Percentiles rank a stretch among this genome's conserved stretches.
These are phyloP conservation scores for Charanyca ferruginea DNA, from an alignment of 2,888 invertebrate species.

Conservation along the genomic window DNA sequence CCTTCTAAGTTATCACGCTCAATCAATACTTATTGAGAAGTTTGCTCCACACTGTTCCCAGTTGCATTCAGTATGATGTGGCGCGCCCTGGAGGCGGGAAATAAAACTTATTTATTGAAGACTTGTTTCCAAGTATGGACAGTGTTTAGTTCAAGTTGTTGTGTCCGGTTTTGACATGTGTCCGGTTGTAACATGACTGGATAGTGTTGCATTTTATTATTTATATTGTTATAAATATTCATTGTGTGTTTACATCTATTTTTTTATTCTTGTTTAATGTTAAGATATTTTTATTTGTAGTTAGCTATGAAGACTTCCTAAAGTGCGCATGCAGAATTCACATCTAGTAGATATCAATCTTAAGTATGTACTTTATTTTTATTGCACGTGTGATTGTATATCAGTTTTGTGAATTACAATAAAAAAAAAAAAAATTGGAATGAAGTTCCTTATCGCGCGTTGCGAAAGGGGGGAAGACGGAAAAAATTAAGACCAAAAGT, in stretches of 20 bases:
- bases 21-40: constrained; percentile 75
- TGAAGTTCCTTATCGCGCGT: too few species aligned
- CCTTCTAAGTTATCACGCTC: constrained; percentile 65
- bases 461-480: too few species aligned
- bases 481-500: too few species aligned
- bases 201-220: constrained; percentile 22
- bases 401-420: too few species aligned
- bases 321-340: too few species aligned
- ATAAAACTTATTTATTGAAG: constrained; percentile 62
- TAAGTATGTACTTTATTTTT: too few species aligned
- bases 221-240: not conserved
- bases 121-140: constrained; percentile 29
- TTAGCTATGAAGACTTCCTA: too few species aligned
- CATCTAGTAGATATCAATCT: too few species aligned
- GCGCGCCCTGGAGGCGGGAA: constrained; percentile 39
- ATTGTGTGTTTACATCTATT: too few species aligned
- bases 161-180: constrained; percentile 38
- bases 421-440: too few species aligned
- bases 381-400: too few species aligned
- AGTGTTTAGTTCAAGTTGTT: constrained; percentile 30
- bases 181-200: constrained; percentile 18
- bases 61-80: constrained; percentile 61
- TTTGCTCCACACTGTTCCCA: constrained; percentile 49
- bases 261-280: constrained; percentile 2
- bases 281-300: too few species aligned